Percentiles rank a stretch among this genome's conserved stretches.
Evolutionary conservation across 2,113 vertebrate genomes (phyloP).

Genomic region (Malurus melanocephalus): DNA sequence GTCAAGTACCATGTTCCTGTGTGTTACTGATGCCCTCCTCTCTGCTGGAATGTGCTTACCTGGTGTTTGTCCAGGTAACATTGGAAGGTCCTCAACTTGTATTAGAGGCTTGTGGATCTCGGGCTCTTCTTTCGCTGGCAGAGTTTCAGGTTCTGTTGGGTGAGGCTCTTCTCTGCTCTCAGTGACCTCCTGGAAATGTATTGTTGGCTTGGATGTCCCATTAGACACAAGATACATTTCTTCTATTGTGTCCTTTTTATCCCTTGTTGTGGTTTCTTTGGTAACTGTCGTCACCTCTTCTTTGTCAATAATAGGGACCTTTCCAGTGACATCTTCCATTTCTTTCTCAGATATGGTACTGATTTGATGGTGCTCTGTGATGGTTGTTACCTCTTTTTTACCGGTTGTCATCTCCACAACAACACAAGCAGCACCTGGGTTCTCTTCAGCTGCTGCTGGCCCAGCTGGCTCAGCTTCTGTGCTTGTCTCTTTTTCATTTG

Average conservation of each 20-base stretch:
- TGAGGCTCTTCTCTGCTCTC: neutral
- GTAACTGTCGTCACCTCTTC: neutral
- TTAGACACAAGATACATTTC: slow-evolving; percentile 42
- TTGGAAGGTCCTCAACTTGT: neutral
- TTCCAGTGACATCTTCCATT: neutral
- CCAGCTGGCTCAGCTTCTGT: neutral
- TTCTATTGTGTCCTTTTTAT: slow-evolving; percentile 40
- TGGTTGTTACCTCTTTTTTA: neutral
- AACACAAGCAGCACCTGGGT: neutral
- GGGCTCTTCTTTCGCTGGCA: neutral
- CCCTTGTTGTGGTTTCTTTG: slow-evolving; percentile 10
- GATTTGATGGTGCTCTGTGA: neutral
- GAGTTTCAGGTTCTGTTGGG: neutral
- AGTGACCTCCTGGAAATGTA: slow-evolving; percentile 33
- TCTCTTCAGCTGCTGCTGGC: neutral
- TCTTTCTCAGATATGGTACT: neutral
- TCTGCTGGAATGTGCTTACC: neutral
- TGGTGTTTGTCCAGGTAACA: neutral
- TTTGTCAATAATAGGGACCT: neutral
- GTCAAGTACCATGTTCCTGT: neutral
- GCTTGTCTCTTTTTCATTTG: neutral
- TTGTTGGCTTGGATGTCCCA: slow-evolving; percentile 32
- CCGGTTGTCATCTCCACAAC: slow-evolving; percentile 10
- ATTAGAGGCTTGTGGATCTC: slow-evolving; percentile 6
- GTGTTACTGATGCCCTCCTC: neutral